Conservation (phyloP, 2,797 vertebrate genomes). For the Lerista edwardsae region DNA sequence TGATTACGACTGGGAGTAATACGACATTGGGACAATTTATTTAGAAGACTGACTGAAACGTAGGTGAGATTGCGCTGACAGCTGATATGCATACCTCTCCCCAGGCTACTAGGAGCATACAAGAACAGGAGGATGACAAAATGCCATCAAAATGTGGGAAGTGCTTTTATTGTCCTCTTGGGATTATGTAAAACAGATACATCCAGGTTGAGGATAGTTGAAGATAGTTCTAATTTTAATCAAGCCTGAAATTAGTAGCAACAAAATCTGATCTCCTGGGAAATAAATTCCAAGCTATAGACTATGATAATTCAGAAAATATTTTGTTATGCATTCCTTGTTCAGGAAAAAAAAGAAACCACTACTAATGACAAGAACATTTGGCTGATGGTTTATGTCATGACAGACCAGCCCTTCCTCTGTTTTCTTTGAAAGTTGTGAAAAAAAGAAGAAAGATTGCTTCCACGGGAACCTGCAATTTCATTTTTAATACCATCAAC, state of each 20-base stretch:
- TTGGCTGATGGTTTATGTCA: neutral
- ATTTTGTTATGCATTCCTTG: neutral
- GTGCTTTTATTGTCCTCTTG: conserved; percentile 9
- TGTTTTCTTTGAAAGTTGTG: neutral
- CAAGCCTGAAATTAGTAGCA: neutral
- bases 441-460: neutral
- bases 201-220: too few relatives aligned
- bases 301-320: neutral
- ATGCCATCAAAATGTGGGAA: fast-evolving
- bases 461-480: neutral
- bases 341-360: neutral
- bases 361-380: neutral
- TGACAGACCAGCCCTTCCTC: neutral
- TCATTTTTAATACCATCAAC: neutral
- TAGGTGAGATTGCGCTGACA: conserved; percentile 37
- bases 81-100: neutral
- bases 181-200: neutral
- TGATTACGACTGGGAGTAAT: conserved; percentile 64
- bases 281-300: neutral
- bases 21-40: conserved; percentile 33
- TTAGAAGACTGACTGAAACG: conserved; percentile 38
- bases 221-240: neutral
- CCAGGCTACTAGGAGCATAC: too few relatives aligned
- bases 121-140: neutral
- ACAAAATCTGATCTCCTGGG: neutral